phyloP scores from a whole-genome alignment of 2,888 invertebrate genomes.

The Drosophila vallismaia region DNA sequence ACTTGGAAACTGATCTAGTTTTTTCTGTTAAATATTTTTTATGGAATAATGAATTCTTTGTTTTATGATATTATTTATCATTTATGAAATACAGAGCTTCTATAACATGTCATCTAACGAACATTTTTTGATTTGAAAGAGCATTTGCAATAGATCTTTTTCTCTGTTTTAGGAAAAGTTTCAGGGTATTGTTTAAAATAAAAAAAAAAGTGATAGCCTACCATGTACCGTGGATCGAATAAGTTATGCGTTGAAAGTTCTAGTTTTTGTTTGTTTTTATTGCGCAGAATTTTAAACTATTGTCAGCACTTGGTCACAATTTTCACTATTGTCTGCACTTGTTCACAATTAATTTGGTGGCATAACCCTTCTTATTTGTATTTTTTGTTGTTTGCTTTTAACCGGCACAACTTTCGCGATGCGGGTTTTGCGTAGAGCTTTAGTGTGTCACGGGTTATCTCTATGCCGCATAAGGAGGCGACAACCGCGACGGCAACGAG shows the following conservation, averaged over 20 bases:
- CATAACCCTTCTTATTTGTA: conserved; percentile 7
- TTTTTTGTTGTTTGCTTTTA: conserved; percentile 1
- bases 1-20: too few relatives aligned
- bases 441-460: conserved; percentile 42
- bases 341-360: conserved; percentile 14
- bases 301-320: conserved; percentile 9
- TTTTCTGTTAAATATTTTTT: too few relatives aligned
- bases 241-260: neutral
- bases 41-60: too few relatives aligned
- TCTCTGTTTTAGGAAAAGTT: too few relatives aligned
- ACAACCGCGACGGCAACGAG: conserved; percentile 46
- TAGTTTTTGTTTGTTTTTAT: neutral
- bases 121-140: too few relatives aligned
- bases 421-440: conserved; percentile 36
- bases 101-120: too few relatives aligned
- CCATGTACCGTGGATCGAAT: neutral
- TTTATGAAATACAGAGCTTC: too few relatives aligned
- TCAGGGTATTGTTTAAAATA: neutral
- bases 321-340: conserved; percentile 36
- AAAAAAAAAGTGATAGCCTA: neutral
- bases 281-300: conserved; percentile 2
- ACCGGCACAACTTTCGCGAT: conserved; percentile 39
- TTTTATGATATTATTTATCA: too few relatives aligned
- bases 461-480: conserved; percentile 33
- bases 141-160: too few relatives aligned